A percentile compares a stretch with the other conserved stretches of the same genome.
Evolutionary conservation across 2,113 vertebrate species (phyloP).

Genomic region (Spizaetus ornatus): DNA sequence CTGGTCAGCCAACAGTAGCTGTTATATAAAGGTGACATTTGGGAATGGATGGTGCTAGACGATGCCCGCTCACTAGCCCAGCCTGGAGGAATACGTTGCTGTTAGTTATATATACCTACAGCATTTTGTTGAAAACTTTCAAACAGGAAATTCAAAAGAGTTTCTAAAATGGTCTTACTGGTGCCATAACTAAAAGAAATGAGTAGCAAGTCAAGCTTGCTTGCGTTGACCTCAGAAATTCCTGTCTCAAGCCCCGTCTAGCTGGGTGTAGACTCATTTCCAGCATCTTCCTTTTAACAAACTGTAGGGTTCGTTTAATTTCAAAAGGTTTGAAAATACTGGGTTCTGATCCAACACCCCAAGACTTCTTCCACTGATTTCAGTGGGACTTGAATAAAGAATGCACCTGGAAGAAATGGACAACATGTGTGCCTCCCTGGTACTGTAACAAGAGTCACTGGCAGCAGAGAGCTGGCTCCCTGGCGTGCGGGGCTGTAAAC

Average conservation of each 20-base stretch:
- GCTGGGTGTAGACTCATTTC: not conserved
- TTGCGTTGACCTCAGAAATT: not conserved
- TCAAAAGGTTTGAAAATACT: not conserved
- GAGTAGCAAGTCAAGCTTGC: not conserved
- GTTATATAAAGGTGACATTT: not conserved
- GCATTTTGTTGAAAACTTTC: not conserved
- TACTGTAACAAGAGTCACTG: not conserved
- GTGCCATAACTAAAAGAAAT: not conserved
- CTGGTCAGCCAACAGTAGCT: not conserved
- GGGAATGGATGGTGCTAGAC: not conserved
- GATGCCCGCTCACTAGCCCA: not conserved
- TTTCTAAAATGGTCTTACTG: not conserved
- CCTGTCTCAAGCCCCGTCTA: not conserved
- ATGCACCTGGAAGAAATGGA: constrained; percentile 25
- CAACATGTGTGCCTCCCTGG: not conserved
- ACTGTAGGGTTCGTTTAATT: not conserved
- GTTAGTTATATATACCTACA: not conserved
- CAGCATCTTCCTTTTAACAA: not conserved
- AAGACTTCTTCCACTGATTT: constrained; percentile 1
- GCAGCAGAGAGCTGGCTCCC: not conserved
- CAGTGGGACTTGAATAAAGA: not conserved
- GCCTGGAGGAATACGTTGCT: not conserved
- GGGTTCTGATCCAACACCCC: not conserved
- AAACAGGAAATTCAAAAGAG: not conserved
- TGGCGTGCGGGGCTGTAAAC: not conserved